These are phyloP conservation scores for Hyposoter dolosus DNA, from an alignment of 2,888 invertebrate genomes.

Conservation along the genomic window DNA sequence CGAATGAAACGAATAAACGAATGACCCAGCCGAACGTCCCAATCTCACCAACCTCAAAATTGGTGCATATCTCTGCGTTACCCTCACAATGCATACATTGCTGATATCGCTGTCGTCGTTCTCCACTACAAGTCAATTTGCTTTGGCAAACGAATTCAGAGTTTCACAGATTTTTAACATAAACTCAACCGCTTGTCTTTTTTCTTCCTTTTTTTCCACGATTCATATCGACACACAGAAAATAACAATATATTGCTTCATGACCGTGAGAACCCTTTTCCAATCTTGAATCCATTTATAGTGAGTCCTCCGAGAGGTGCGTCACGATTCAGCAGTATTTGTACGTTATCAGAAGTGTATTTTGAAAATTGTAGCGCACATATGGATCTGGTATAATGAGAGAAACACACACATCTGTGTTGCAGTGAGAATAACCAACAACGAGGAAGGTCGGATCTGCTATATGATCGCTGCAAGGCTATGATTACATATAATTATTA, in stretches of 20 bases:
- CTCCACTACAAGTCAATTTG: slow-evolving; percentile 64
- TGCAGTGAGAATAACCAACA: background rate
- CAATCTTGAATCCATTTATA: background rate
- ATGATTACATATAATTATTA: slow-evolving; percentile 83
- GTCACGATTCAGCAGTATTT: too few relatives aligned
- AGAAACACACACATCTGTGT: background rate
- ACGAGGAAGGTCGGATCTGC: background rate
- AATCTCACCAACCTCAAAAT: slow-evolving; percentile 55
- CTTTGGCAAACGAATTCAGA: slow-evolving; percentile 50
- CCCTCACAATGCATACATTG: slow-evolving; percentile 32
- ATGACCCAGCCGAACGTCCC: slow-evolving; percentile 62
- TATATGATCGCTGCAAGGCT: slow-evolving; percentile 29
- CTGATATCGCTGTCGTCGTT: slow-evolving; percentile 62
- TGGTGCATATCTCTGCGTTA: slow-evolving; percentile 13
- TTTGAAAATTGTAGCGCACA: background rate
- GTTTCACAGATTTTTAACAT: slow-evolving; percentile 55
- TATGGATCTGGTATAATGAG: background rate
- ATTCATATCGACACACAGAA: background rate
- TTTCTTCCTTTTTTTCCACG: slow-evolving; percentile 6
- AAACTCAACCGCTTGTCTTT: background rate
- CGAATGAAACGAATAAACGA: slow-evolving; percentile 63
- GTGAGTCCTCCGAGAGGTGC: background rate
- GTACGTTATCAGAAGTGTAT: too few relatives aligned
- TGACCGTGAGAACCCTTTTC: background rate
- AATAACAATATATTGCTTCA: too few relatives aligned